These are phyloP conservation scores for Onchidella celtica DNA, from an alignment of 2,888 invertebrate species.

Conservation along the genomic window DNA sequence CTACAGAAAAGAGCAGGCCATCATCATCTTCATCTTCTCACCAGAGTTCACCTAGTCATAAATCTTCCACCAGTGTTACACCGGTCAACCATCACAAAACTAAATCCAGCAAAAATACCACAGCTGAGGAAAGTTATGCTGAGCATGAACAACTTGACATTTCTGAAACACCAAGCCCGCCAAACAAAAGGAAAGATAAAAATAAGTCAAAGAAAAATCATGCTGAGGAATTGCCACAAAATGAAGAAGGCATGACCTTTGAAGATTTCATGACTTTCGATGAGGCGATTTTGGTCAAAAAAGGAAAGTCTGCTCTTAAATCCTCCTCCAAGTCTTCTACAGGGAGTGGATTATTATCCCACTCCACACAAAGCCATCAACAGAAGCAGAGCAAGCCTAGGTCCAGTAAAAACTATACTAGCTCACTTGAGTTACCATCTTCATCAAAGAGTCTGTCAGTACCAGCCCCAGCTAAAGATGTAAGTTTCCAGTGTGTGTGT, in stretches of 20 bases:
- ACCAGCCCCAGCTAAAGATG: conserved; percentile 57
- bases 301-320: conserved; percentile 40
- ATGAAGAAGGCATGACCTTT: conserved; percentile 17
- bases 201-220: neutral
- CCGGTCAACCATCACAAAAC: no score
- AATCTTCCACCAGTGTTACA: no score
- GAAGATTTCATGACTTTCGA: conserved; percentile 55
- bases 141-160: no score
- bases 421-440: neutral
- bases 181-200: no score
- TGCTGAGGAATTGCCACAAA: neutral
- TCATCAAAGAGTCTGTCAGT: conserved; percentile 35
- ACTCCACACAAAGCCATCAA: conserved; percentile 10
- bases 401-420: neutral
- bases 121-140: no score
- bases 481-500: conserved; percentile 47
- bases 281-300: conserved; percentile 47
- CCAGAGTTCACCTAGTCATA: no score
- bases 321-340: conserved; percentile 19
- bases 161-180: no score
- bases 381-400: neutral
- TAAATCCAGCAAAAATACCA: no score
- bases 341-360: neutral
- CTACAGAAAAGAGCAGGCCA: neutral
- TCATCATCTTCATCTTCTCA: neutral